Evolutionary conservation across 2,113 vertebrate genomes (phyloP).

Genomic region (Phyllostomus discolor): DNA sequence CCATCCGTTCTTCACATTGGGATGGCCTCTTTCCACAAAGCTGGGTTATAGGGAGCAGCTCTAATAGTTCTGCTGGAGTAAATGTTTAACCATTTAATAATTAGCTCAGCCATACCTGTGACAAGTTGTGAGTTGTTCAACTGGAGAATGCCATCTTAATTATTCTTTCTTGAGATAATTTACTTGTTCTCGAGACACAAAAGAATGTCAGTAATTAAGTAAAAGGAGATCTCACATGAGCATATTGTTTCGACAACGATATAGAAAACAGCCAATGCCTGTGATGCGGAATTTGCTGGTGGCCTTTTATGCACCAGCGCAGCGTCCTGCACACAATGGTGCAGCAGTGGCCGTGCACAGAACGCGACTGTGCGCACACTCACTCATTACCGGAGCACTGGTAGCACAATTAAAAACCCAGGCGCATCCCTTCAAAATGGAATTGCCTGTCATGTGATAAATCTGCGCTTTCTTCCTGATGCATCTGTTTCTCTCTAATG

Average conservation of each 20-base stretch:
- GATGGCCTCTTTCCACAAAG: conserved; percentile 53
- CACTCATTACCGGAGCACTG: accelerated
- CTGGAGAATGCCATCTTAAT: conserved; percentile 75
- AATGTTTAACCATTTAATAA: conserved; percentile 77
- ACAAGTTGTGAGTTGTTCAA: conserved; percentile 77
- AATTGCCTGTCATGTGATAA: neutral
- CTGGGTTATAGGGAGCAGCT: conserved; percentile 28
- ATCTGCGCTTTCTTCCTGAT: neutral
- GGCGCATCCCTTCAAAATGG: neutral
- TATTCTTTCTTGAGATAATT: conserved; percentile 77
- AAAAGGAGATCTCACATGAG: conserved; percentile 71
- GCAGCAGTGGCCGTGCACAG: accelerated
- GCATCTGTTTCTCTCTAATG: neutral
- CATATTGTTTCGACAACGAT: conserved; percentile 47
- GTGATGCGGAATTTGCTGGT: conserved; percentile 11
- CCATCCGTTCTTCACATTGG: neutral
- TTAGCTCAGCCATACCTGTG: conserved; percentile 74
- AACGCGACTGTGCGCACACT: accelerated
- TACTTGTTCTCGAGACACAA: conserved; percentile 73
- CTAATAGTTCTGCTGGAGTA: conserved; percentile 61
- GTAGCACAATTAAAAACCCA: neutral
- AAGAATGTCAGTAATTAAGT: conserved; percentile 75
- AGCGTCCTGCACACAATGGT: accelerated
- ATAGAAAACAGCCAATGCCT: neutral
- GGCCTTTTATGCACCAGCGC: neutral